Conservation (phyloP, 1,140 invertebrate genomes). For the Listronotus oregonensis region DNA sequence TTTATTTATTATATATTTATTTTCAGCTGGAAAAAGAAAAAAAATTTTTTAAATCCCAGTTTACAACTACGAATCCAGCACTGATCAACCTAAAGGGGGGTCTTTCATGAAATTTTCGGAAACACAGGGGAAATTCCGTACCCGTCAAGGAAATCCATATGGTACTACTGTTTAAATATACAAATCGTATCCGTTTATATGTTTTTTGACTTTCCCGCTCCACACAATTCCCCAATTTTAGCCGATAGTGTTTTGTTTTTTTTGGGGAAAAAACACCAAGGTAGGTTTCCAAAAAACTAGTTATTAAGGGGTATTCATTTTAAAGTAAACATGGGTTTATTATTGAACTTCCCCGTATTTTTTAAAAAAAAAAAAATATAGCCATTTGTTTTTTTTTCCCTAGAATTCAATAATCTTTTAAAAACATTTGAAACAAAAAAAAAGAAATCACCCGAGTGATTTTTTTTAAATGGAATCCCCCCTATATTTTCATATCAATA, state of each 20-base stretch:
- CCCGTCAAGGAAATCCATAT: constrained; percentile 46
- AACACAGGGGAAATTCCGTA: constrained; percentile 30
- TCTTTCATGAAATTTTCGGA: constrained; percentile 38
- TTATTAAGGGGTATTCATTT: too few relatives aligned
- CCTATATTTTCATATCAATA: too few relatives aligned
- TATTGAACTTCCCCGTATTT: too few relatives aligned
- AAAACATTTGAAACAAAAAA: constrained; percentile 32
- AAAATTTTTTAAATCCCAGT: constrained; percentile 59
- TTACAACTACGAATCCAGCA: constrained; percentile 73
- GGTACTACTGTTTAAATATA: constrained; percentile 60
- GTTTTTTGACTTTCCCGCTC: constrained; percentile 58
- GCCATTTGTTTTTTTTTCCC: too few relatives aligned
- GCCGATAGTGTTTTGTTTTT: constrained; percentile 61
- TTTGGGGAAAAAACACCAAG: constrained; percentile 66
- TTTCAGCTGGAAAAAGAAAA: constrained; percentile 22
- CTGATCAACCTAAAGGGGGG: constrained; percentile 64
- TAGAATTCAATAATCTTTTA: too few relatives aligned
- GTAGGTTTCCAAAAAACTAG: constrained; percentile 55
- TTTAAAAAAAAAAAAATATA: too few relatives aligned
- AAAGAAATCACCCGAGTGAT: too few relatives aligned
- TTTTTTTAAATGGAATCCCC: too few relatives aligned
- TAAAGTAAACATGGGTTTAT: too few relatives aligned
- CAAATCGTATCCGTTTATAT: constrained; percentile 55
- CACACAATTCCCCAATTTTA: constrained; percentile 67
- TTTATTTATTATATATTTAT: too few relatives aligned